Conservation (phyloP, 2,113 vertebrate genomes). For the Hyla sarda region DNA sequence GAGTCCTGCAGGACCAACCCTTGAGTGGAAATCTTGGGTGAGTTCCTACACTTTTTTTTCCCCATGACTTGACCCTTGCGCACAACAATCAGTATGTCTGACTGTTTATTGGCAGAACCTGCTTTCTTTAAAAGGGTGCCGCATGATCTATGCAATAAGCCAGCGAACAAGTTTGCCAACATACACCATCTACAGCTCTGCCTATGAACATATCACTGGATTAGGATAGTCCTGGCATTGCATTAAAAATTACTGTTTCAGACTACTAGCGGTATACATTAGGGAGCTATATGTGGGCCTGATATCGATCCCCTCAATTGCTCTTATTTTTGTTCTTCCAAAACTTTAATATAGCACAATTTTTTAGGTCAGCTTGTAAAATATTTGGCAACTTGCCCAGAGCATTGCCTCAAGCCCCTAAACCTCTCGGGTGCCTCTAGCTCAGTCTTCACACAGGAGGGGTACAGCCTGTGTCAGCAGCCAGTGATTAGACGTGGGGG, state of each 20-base stretch:
- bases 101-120: no score
- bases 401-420: slow-evolving; percentile 13
- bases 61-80: no score
- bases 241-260: no score
- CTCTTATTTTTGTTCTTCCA: background rate
- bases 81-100: no score
- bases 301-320: background rate
- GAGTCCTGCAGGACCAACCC: no score
- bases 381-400: background rate
- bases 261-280: no score
- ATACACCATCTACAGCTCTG: background rate
- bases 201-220: background rate
- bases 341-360: background rate
- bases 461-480: background rate
- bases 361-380: background rate
- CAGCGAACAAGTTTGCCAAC: no score
- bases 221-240: no score
- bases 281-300: background rate
- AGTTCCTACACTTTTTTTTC: no score
- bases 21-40: no score
- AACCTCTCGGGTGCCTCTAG: slow-evolving; percentile 12
- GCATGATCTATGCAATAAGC: no score
- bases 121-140: no score
- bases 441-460: background rate
- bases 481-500: background rate